phyloP scores from a whole-genome alignment of 2,797 vertebrate genomes.

The Melanogrammus aeglefinus region DNA sequence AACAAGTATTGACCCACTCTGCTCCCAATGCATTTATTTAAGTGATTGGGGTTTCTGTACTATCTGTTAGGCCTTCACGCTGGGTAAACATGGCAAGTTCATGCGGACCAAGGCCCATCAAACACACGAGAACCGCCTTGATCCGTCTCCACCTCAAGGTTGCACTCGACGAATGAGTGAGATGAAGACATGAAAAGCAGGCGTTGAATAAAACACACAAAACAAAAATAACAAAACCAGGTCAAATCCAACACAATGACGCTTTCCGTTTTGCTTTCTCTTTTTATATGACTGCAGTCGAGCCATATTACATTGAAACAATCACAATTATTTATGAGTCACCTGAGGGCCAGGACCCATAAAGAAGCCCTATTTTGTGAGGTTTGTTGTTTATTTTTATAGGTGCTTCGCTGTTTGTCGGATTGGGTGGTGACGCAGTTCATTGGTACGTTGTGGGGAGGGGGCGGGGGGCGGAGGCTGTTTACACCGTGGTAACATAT shows the following conservation, averaged over 20 bases:
- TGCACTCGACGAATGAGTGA: background rate
- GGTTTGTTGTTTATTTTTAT: background rate
- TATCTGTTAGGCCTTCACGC: background rate
- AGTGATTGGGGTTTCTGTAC: background rate
- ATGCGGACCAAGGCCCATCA: background rate
- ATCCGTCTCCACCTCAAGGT: background rate
- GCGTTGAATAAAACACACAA: background rate
- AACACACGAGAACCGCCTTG: background rate
- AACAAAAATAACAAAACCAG: too few relatives aligned
- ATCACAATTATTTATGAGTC: background rate
- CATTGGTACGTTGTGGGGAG: background rate
- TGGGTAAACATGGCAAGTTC: background rate
- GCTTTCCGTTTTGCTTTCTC: too few relatives aligned
- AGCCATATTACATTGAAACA: background rate
- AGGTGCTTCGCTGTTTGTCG: background rate
- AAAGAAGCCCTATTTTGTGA: background rate
- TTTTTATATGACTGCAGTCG: too few relatives aligned
- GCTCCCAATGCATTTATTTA: background rate
- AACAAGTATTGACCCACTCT: background rate
- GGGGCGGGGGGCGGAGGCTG: too few relatives aligned
- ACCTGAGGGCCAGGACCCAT: background rate
- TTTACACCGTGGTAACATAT: too few relatives aligned
- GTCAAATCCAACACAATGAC: background rate
- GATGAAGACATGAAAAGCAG: background rate
- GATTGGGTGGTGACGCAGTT: background rate